Percentiles rank a stretch among this genome's conserved stretches.
phyloP scores from a whole-genome alignment of 1,140 invertebrate genomes.

The Episyrphus balteatus region DNA sequence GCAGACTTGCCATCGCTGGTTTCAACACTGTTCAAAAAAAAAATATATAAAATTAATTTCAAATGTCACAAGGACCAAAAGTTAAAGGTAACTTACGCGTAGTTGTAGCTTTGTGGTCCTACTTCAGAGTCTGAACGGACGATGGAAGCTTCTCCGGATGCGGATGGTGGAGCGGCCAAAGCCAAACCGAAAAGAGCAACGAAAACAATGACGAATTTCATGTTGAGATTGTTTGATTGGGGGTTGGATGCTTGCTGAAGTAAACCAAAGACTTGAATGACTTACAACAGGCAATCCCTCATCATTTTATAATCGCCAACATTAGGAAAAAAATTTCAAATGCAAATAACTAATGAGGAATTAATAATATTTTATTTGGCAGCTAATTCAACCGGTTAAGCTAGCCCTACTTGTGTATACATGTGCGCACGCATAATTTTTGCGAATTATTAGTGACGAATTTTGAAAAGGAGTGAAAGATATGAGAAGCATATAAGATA shows the following conservation, averaged over 20 bases:
- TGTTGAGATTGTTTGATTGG: constrained; percentile 10
- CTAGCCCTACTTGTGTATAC: no score
- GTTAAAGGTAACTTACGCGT: constrained; percentile 23
- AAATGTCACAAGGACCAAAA: neutral
- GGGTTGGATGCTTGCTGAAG: neutral
- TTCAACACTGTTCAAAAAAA: constrained; percentile 25
- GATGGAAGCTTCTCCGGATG: constrained; percentile 28
- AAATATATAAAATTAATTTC: neutral
- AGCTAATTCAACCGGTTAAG: no score
- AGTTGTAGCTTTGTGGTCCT: constrained; percentile 32
- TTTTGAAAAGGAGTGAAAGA: no score
- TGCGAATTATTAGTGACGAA: no score
- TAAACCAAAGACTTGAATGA: no score
- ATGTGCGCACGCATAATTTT: no score
- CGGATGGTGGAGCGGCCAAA: constrained; percentile 1
- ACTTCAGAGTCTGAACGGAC: constrained; percentile 26
- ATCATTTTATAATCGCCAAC: no score
- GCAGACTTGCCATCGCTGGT: constrained; percentile 51
- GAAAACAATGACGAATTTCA: constrained; percentile 23
- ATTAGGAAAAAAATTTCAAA: no score
- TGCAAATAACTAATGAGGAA: no score
- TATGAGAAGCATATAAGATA: no score
- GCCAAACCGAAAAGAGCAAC: constrained; percentile 8
- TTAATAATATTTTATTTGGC: no score
- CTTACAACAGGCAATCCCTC: no score